Percentiles rank a stretch among this genome's conserved stretches.
Conservation (phyloP, 2,113 vertebrate species). For the Tamias sibiricus region DNA sequence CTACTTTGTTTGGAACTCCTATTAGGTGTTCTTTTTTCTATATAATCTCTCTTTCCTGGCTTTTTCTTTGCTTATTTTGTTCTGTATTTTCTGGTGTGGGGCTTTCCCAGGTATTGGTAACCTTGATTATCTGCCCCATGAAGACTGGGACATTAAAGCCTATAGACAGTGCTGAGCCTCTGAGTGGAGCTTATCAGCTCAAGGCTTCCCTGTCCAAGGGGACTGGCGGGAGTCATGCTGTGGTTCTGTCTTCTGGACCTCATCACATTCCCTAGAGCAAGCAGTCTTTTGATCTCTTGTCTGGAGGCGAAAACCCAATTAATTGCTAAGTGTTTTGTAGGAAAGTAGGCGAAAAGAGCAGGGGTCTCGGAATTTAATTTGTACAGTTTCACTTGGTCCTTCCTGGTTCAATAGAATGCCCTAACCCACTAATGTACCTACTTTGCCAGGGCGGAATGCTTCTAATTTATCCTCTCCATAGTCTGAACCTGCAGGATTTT, state of each 20-base stretch:
- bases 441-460: background rate
- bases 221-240: accelerated
- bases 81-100: background rate
- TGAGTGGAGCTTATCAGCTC: background rate
- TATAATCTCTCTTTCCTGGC: background rate
- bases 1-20: background rate
- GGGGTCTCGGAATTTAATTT: background rate
- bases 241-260: background rate
- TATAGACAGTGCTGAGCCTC: background rate
- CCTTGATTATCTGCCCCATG: background rate
- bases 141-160: background rate
- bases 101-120: background rate
- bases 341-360: background rate
- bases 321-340: background rate
- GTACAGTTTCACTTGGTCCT: background rate
- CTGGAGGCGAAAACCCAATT: background rate
- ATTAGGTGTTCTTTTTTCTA: background rate
- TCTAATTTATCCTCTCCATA: background rate
- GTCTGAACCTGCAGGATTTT: background rate
- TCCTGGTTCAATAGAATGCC: background rate
- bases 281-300: background rate
- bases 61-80: background rate
- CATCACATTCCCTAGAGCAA: background rate
- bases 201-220: background rate
- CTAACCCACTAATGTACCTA: background rate